phyloP scores from a whole-genome alignment of 2,888 invertebrate genomes.

The Panzeria rudis region DNA sequence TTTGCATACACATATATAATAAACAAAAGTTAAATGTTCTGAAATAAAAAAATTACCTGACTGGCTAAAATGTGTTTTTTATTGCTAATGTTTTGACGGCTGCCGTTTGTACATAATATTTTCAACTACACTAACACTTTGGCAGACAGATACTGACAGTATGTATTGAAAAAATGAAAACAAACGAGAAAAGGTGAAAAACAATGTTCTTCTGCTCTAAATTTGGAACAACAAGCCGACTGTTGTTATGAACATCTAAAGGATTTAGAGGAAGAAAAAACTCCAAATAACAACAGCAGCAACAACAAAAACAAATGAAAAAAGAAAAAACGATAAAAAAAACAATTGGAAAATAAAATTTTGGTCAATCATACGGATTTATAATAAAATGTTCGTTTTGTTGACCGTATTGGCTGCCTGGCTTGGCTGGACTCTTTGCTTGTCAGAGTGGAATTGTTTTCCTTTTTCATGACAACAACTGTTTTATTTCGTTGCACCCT shows the following conservation, averaged over 20 bases:
- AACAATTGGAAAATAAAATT: slow-evolving; percentile 42
- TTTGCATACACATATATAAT: too few relatives aligned
- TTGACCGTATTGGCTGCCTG: slow-evolving; percentile 18
- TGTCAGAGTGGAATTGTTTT: slow-evolving; percentile 28
- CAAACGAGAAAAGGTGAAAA: slow-evolving; percentile 33
- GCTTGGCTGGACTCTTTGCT: not conserved
- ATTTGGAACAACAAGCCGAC: slow-evolving; percentile 65
- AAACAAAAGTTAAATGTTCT: too few relatives aligned
- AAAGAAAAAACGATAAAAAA: not conserved
- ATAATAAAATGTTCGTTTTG: slow-evolving; percentile 58
- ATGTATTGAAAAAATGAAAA: slow-evolving; percentile 7
- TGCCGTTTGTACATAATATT: not conserved
- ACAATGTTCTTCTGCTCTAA: slow-evolving; percentile 51
- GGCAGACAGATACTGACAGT: slow-evolving; percentile 35
- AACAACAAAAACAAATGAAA: not conserved
- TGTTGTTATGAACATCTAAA: slow-evolving; percentile 49
- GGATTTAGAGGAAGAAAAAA: slow-evolving; percentile 42
- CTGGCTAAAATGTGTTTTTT: too few relatives aligned
- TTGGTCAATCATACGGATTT: slow-evolving; percentile 60
- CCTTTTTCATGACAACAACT: slow-evolving; percentile 46
- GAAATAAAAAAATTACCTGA: not conserved
- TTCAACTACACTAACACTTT: not conserved
- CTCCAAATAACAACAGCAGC: not conserved
- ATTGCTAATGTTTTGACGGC: not conserved
- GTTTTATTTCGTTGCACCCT: slow-evolving; percentile 41